These are phyloP conservation scores for Noctua janthina DNA, from an alignment of 2,888 invertebrate species.

Conservation along the genomic window DNA sequence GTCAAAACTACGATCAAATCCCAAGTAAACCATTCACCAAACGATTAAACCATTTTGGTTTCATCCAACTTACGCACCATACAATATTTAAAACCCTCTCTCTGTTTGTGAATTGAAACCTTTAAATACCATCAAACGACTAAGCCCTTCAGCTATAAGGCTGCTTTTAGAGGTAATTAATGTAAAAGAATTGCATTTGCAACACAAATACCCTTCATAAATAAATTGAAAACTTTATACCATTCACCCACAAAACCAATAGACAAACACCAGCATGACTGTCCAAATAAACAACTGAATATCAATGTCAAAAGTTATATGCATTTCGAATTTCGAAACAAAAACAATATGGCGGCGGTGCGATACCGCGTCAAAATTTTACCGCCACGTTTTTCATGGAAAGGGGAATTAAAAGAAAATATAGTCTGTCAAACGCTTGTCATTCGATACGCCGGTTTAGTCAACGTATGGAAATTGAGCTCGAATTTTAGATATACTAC, in stretches of 20 bases:
- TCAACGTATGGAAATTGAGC: slow-evolving; percentile 39
- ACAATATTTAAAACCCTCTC: too few relatives aligned
- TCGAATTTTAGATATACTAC: slow-evolving; percentile 20
- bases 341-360: slow-evolving; percentile 44
- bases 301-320: slow-evolving; percentile 35
- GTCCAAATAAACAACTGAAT: slow-evolving; percentile 33
- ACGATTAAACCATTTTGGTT: background rate
- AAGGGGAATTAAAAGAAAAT: slow-evolving; percentile 58
- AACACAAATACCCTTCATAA: background rate
- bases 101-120: too few relatives aligned
- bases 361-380: slow-evolving; percentile 43
- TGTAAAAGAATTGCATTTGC: background rate
- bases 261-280: background rate
- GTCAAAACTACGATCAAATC: background rate
- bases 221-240: background rate
- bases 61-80: background rate
- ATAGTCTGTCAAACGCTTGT: slow-evolving; percentile 56
- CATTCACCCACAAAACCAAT: background rate
- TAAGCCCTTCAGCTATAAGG: background rate
- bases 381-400: slow-evolving; percentile 39
- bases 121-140: background rate
- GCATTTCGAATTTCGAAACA: slow-evolving; percentile 44
- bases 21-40: too few relatives aligned
- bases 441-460: slow-evolving; percentile 29
- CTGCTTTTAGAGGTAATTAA: background rate